Evolutionary conservation across 2,113 vertebrate species (phyloP).

Genomic region (Dromiciops gliroides): DNA sequence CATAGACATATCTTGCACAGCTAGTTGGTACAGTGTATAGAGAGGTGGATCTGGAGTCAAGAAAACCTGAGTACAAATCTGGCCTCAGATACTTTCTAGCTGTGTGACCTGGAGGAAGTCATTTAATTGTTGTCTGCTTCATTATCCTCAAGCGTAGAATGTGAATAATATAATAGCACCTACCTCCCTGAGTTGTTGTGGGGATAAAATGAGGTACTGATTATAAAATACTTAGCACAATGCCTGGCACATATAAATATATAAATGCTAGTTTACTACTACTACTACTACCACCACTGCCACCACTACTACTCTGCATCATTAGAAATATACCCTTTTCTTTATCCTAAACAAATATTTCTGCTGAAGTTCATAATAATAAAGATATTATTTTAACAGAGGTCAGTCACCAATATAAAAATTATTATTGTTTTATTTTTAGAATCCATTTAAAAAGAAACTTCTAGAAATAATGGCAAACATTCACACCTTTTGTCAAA

Average conservation of each 20-base stretch:
- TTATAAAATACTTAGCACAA: neutral
- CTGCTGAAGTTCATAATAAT: slow-evolving; percentile 31
- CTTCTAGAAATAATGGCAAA: slow-evolving; percentile 91
- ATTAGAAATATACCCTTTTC: slow-evolving; percentile 3
- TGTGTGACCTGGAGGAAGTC: too few species aligned
- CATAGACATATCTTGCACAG: neutral
- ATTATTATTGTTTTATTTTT: slow-evolving; percentile 77
- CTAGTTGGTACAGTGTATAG: neutral
- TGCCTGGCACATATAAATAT: neutral
- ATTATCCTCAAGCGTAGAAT: neutral
- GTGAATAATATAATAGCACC: neutral
- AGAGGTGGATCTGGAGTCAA: neutral
- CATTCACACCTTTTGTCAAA: slow-evolving; percentile 89
- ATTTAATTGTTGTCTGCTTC: neutral
- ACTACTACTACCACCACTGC: neutral
- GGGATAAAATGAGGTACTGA: neutral
- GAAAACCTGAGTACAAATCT: neutral
- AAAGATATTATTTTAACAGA: slow-evolving; percentile 28
- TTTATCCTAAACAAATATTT: slow-evolving; percentile 25
- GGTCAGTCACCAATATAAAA: slow-evolving; percentile 15
- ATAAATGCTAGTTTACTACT: neutral
- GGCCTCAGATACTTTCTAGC: too few species aligned
- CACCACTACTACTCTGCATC: neutral
- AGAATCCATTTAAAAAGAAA: slow-evolving; percentile 95
- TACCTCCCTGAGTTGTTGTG: neutral